Percentiles rank a stretch among this genome's conserved stretches.
Evolutionary conservation across 64 coral and sea anemone genomes (phyloP).

Genomic region (Platygyra sinensis): DNA sequence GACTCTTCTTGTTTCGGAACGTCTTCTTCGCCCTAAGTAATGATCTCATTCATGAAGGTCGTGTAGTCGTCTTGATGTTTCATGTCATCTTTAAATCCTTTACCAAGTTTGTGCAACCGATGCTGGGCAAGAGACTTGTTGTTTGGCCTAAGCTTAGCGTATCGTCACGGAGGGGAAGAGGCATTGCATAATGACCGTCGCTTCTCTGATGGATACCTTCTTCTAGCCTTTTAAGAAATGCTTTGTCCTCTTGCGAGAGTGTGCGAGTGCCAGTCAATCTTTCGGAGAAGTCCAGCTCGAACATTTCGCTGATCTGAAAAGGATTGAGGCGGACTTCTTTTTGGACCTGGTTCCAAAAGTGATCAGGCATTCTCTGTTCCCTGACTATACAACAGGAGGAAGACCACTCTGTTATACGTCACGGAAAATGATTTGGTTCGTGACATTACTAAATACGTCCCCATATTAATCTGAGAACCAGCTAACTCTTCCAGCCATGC

Average conservation of each 20-base stretch:
- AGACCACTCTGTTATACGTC: not conserved
- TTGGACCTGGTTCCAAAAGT: slow-evolving; percentile 16
- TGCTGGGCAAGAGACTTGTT: not conserved
- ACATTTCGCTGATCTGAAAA: slow-evolving; percentile 27
- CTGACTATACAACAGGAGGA: no score
- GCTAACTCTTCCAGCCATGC: slow-evolving; percentile 13
- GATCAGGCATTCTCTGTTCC: not conserved
- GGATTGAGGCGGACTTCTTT: slow-evolving; percentile 49
- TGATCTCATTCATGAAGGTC: slow-evolving; percentile 42
- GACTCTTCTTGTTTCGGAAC: not conserved
- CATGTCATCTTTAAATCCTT: not conserved
- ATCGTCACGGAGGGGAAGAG: slow-evolving; percentile 6
- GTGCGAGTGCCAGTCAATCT: not conserved
- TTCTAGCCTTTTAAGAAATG: slow-evolving; percentile 18
- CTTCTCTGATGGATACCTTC: slow-evolving; percentile 20
- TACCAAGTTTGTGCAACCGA: not conserved
- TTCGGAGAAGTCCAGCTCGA: slow-evolving; percentile 44
- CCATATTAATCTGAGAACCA: not conserved
- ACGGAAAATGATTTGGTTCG: slow-evolving; percentile 22
- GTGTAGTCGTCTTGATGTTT: not conserved
- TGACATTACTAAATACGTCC: not conserved
- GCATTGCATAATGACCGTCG: slow-evolving; percentile 44
- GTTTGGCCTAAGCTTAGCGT: not conserved
- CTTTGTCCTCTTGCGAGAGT: slow-evolving; percentile 41
- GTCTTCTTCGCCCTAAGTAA: slow-evolving; percentile 4